Evolutionary conservation across 2,888 invertebrate species (phyloP), one percentile per base, ranked within the genome.

Genomic region (Trichogramma dendrolimi): DNA sequence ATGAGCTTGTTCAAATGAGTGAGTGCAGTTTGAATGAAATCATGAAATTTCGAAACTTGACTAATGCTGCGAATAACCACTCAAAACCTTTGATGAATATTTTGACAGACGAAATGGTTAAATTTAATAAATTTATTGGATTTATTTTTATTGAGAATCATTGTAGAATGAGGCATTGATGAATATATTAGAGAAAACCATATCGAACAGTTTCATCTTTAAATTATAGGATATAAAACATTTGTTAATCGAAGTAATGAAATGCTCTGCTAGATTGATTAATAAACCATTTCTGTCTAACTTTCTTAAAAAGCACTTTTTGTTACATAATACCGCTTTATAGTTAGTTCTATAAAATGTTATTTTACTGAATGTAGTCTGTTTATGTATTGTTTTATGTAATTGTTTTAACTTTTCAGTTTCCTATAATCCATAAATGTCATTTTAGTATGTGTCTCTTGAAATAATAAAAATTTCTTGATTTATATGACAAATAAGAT

Each of bases 321-420:
- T 66, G 62, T 66, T 62, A 58, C 64, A 62, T 61, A 60, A 66
- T 64, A 66, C 62, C 62, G 66, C 66, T 66, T 64, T 64, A 64
- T 66, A 66, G 66, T 66, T 66, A 66, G 62, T 61, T n/a, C 46
- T 66, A 66, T 66, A 64, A 66, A 66, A 66, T 62, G 64, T 66
- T 66, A 66, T 66, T 66, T 66, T 66, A 66, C 61, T 66, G 64
- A 66, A 66, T 60, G 59, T 58, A 61, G 39, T 60, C 11, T 61
- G 55, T 61, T 61, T 57, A 57, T 66, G 49, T 44, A 59, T 63
- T 57, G 50, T 62, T 62, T 62, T 39, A 60, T 57, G 51, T 62
- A 60, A 27, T 51, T 61, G 46, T 58, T 55, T 55, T 63, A 60
- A 60, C 55, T 58, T 61, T 58, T 61, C 44, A 55, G 43, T 58